Conservation (phyloP, 2,888 invertebrate species). For the Acleris cristana region DNA sequence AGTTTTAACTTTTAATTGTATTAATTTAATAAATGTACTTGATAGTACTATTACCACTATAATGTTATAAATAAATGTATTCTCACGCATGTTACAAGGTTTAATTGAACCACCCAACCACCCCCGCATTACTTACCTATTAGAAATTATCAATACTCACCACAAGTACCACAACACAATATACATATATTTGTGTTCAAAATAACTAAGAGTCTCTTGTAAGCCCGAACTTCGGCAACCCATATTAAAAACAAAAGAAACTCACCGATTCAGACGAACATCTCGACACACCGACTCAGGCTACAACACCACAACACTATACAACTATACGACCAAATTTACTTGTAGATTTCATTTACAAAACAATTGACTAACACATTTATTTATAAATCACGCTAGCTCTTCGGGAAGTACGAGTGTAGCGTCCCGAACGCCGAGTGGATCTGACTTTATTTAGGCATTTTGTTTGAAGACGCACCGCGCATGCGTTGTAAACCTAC, state of each 20-base stretch:
- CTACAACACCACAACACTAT: constrained; percentile 22
- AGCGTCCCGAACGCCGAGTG: constrained; percentile 3
- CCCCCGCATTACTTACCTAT: too few relatives aligned
- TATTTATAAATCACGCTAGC: constrained; percentile 13
- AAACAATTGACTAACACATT: constrained; percentile 25
- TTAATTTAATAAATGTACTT: too few relatives aligned
- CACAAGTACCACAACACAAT: too few relatives aligned
- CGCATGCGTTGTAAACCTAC: constrained; percentile 27
- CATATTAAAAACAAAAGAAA: constrained; percentile 7
- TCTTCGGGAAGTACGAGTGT: not conserved
- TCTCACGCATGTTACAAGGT: too few relatives aligned
- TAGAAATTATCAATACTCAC: too few relatives aligned
- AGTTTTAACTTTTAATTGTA: too few relatives aligned
- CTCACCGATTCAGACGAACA: constrained; percentile 30
- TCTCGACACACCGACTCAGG: constrained; percentile 1
- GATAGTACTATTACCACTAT: too few relatives aligned
- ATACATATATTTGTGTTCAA: too few relatives aligned
- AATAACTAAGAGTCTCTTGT: too few relatives aligned
- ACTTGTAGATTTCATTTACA: constrained; percentile 33
- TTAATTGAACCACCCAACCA: too few relatives aligned
- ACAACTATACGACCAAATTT: constrained; percentile 8
- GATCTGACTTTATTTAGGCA: constrained; percentile 23
- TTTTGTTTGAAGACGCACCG: not conserved
- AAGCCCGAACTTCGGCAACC: constrained; percentile 7
- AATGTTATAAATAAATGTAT: too few relatives aligned